Evolutionary conservation across 2,888 invertebrate genomes (phyloP).

Genomic region (Trachelus troglodyta): DNA sequence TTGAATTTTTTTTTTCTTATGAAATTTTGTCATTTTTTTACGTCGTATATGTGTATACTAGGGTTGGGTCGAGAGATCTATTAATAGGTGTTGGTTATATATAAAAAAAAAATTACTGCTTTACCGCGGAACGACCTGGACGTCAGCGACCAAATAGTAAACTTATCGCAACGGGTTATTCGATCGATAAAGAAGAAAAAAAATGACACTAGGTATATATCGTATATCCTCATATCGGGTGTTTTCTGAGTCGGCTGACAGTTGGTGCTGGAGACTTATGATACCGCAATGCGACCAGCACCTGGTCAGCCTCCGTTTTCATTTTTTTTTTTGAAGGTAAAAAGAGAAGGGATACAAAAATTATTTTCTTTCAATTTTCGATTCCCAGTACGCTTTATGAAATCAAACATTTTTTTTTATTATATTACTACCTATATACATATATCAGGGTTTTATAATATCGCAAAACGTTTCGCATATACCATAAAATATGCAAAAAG

Average conservation of each 20-base stretch:
- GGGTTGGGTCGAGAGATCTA: neutral
- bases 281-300: neutral
- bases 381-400: neutral
- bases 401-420: neutral
- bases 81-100: neutral
- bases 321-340: neutral
- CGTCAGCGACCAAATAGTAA: neutral
- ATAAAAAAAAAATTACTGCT: neutral
- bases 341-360: neutral
- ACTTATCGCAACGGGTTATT: slow-evolving; percentile 31
- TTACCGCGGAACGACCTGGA: neutral
- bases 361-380: neutral
- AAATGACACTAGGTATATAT: slow-evolving; percentile 19
- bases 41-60: neutral
- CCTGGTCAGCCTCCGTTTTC: neutral
- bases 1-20: neutral
- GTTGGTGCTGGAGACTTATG: neutral
- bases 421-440: neutral
- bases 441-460: neutral
- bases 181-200: slow-evolving; percentile 45
- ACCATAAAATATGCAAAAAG: neutral
- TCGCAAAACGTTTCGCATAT: neutral
- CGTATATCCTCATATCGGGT: slow-evolving; percentile 39
- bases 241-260: neutral
- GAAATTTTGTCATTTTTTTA: neutral